Evolutionary conservation across 2,888 invertebrate species (phyloP), one percentile per base, ranked within the genome.

Genomic region (Drosophila acutilabella): DNA sequence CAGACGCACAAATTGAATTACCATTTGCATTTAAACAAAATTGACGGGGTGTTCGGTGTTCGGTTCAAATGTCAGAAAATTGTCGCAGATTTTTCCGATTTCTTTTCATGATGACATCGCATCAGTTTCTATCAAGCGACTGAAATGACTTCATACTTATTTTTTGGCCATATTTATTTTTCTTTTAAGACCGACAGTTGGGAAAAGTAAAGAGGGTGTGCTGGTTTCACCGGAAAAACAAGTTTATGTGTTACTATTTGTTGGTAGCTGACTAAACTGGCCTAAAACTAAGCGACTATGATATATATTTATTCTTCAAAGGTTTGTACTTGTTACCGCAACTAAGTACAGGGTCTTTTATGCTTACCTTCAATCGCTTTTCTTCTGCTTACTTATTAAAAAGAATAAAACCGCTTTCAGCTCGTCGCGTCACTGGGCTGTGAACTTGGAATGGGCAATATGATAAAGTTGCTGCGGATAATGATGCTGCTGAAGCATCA

Each of bases 1-100:
- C 75, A 71, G 66, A 51, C 62, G 20, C 58, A 64, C 26, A 69
- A 74, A 81, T 81, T 53, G 78, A 87, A 83, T 83, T 75, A 69
- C 70, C 67, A 72, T 62, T 64, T 11, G 36, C 36, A 13, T 5
- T 54, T 51, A 38, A 18, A 62, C n/a, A n/a, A 57, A 66, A 61
- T 48, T 59, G 5, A 42, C 20, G 2, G 20, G 0, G 23, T 2
- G 4, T 5, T 4, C 4, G 23, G 47, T 61, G 45, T 41, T 58
- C 54, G 30, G 30, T 71, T 58, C 62, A 69, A 45, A 58, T 68
- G 58, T 52, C 62, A 30, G 44, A 18, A 65, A 59, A 51, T 50
- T 59, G 64, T 36, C 26, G 30, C 14, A 47, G 30, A 41, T 44
- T 48, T 40, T 33, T 23, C 6, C 18, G 56, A 51, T 54, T 36